Conservation (phyloP, 2,888 invertebrate genomes). For the Orchesella flavescens region DNA sequence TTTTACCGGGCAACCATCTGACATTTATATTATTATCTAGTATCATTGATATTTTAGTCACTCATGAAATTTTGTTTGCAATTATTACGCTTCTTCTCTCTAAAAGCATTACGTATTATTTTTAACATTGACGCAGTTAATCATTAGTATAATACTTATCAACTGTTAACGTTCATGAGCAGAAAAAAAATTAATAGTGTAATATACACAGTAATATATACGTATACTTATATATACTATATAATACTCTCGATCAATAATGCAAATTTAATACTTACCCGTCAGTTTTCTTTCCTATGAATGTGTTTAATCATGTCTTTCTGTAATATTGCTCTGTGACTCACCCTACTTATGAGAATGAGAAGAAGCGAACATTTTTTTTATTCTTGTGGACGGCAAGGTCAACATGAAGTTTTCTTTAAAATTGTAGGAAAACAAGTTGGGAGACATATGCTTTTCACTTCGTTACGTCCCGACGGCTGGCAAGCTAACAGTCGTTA, state of each 20-base stretch:
- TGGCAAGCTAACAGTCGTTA: constrained; percentile 98
- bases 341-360: constrained; percentile 28
- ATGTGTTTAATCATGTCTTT: constrained; percentile 40
- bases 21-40: neutral
- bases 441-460: constrained; percentile 99
- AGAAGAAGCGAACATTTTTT: neutral
- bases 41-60: no score
- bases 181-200: neutral
- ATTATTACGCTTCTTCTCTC: constrained; percentile 2
- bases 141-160: neutral
- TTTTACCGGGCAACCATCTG: no score
- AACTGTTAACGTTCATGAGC: constrained; percentile 9
- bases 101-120: neutral
- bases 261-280: constrained; percentile 36
- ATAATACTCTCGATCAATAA: constrained; percentile 6
- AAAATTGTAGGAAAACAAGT: constrained; percentile 58
- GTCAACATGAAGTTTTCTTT: neutral
- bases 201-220: constrained; percentile 10
- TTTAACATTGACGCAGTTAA: constrained; percentile 18
- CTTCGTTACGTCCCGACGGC: constrained; percentile 99
- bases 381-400: neutral
- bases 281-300: constrained; percentile 48
- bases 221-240: neutral
- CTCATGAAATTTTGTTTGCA: constrained; percentile 1
- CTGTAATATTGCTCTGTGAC: constrained; percentile 47